Evolutionary conservation across 1,140 invertebrate genomes (phyloP), one percentile per base, ranked within the genome.

Genomic region (Papilio polytes): DNA sequence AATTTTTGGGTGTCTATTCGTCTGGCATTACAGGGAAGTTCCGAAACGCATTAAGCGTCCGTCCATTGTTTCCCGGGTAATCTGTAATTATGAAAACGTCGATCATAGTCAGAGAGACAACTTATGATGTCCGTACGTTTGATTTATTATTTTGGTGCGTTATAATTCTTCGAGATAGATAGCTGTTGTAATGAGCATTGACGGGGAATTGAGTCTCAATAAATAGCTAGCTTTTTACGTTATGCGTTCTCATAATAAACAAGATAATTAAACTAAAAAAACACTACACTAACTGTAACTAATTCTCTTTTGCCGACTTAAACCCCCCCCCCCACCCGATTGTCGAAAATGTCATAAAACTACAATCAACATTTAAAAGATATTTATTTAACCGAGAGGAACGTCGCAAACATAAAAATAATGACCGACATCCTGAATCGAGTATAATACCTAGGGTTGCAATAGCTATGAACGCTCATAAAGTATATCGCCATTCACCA

Each of bases 371-470:
- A 70, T 26, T 36, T 18, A 70, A 36, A 15, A 70, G 63, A 15
- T 31, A 2, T 70, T 36, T 36, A 31, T 31, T 0, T 3, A 70
- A 15, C 22, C 26, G 63, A 9, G 2, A n/a, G 20, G 20, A 20
- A 63, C 56, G 20, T 22, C 63, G 26, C 20, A 31, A 70, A 70
- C 22, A 56, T 56, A 70, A 36, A 70, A 70, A 70, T 70, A 70
- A 70, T 15, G 26, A 70, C 6, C 63, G 63, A 36, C 63, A 31
- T 70, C 63, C 63, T 70, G 63, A 6, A 36, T 70, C 26, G 26
- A 22, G 22, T 3, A 48, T 48, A 48, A 51, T 15, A n/a, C 18
- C 18, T 56, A 7, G 53, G 53, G 18, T 56, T 56, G 53, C 53
- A 56, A 18, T 56, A 9, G n/a, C 53, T 56, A n/a, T 56, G 53